Evolutionary conservation across 2,888 invertebrate genomes (phyloP), one percentile per base, ranked within the genome.

Genomic region (Eilema caniola): DNA sequence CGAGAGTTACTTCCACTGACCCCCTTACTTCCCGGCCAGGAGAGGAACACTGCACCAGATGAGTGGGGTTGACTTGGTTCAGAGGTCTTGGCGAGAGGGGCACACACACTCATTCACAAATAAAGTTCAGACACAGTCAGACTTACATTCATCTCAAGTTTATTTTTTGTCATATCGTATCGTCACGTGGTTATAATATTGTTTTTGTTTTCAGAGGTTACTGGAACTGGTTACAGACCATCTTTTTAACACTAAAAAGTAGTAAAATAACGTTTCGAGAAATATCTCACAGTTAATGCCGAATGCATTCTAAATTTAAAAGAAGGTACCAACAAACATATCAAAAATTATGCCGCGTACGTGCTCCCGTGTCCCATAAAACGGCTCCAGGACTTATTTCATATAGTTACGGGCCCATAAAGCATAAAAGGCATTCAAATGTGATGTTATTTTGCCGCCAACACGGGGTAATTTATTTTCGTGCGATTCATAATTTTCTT

Each of bases 401-500:
- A 95, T 94, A 93, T 94, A 95, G 93, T 94, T 93, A 94, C 90
- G 92, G 89, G 87, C 87, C 91, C 92, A 94, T 95, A 95, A 95
- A 95, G 93, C 94, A 95, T 95, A 95, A 95, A 95, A 92, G 91
- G 94, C 93, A 95, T 95, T 95, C 95, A 95, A 94, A 95, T 95
- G 94, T 92, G 95, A 95, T 95, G 95, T 95, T 95, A 95, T 95
- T 95, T 95, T 94, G 95, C 95, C 94, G 94, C 95, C 95, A 93
- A 95, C 94, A 93, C 91, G 87, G 92, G 91, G 94, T 95, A 95
- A 95, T 95, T 95, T 95, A 95, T 95, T 95, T 94, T 89, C 88
- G 92, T 89, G 93, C 94, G 92, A 95, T 95, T 95, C 95, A 95
- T 95, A 95, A 95, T 95, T 95, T 95, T 95, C 94, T 95, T 95